Percentiles rank a stretch among this genome's conserved stretches.
Evolutionary conservation across 2,888 invertebrate genomes (phyloP).

Genomic region (Calameuta idolon): DNA sequence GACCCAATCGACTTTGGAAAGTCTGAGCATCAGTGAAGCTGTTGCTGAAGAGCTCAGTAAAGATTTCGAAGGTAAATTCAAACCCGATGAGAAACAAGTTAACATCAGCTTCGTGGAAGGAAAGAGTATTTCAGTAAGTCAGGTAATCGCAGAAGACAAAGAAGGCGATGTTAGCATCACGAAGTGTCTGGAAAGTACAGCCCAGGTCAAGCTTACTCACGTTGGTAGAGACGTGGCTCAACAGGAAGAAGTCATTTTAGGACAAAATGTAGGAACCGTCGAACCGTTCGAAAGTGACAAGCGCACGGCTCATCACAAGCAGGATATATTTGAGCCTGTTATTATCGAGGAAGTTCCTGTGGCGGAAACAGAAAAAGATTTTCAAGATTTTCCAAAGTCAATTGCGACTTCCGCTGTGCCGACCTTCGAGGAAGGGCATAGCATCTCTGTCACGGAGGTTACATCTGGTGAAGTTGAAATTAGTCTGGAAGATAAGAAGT

Average conservation of each 20-base stretch:
- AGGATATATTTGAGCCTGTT: conserved; percentile 52
- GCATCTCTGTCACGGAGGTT: conserved; percentile 71
- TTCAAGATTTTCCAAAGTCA: conserved; percentile 48
- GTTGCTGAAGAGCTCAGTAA: conserved; percentile 44
- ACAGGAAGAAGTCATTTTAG: conserved; percentile 58
- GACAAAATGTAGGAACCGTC: conserved; percentile 50
- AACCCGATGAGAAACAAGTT: conserved; percentile 53
- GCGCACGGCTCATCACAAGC: conserved; percentile 49
- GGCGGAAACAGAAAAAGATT: conserved; percentile 50
- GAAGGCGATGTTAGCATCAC: conserved; percentile 48
- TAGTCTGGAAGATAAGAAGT: conserved; percentile 63
- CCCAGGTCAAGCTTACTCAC: conserved; percentile 41
- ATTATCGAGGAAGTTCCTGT: conserved; percentile 51
- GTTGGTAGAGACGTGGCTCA: conserved; percentile 59
- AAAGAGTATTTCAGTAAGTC: conserved; percentile 57
- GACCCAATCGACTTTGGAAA: conserved; percentile 67
- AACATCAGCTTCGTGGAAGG: conserved; percentile 55
- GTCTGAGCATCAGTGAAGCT: conserved; percentile 65
- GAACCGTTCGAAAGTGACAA: conserved; percentile 42
- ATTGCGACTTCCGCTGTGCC: conserved; percentile 54
- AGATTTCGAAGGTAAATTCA: conserved; percentile 43
- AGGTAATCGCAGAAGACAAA: conserved; percentile 61
- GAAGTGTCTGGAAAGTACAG: conserved; percentile 40
- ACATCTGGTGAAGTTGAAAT: conserved; percentile 72
- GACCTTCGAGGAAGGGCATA: conserved; percentile 67